A percentile compares a stretch with the other conserved stretches of the same genome.
Conservation (phyloP, 1,140 invertebrate species). For the Protaetia brevitarsis region DNA sequence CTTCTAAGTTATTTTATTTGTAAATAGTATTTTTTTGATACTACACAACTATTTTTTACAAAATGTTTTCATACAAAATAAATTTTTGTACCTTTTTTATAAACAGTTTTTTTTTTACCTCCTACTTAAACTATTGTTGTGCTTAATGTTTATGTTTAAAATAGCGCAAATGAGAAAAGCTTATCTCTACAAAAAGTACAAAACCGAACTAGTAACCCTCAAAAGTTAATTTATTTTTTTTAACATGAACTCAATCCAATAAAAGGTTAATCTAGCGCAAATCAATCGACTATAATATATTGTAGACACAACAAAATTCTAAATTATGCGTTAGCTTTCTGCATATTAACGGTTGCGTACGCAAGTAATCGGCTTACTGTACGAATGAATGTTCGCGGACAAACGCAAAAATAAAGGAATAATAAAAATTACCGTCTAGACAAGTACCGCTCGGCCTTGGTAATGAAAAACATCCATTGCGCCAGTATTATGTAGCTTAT, state of each 20-base stretch:
- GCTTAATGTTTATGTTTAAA: no score
- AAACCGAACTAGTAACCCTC: no score
- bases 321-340: not conserved
- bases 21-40: constrained; percentile 18
- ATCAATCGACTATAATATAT: no score
- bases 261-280: no score
- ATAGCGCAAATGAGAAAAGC: no score
- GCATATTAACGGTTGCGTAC: not conserved
- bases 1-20: constrained; percentile 1
- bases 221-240: no score
- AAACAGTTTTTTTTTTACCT: not conserved
- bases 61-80: constrained; percentile 12
- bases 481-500: no score
- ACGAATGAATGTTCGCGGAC: not conserved
- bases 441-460: constrained; percentile 14
- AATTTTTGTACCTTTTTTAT: not conserved
- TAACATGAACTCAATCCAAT: no score
- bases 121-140: no score
- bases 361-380: not conserved
- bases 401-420: not conserved
- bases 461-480: constrained; percentile 11
- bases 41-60: not conserved
- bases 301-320: constrained; percentile 10
- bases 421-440: constrained; percentile 14
- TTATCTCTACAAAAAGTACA: no score